These are phyloP conservation scores for Sisor rabdophorus DNA, from an alignment of 2,113 vertebrate species.

Conservation along the genomic window DNA sequence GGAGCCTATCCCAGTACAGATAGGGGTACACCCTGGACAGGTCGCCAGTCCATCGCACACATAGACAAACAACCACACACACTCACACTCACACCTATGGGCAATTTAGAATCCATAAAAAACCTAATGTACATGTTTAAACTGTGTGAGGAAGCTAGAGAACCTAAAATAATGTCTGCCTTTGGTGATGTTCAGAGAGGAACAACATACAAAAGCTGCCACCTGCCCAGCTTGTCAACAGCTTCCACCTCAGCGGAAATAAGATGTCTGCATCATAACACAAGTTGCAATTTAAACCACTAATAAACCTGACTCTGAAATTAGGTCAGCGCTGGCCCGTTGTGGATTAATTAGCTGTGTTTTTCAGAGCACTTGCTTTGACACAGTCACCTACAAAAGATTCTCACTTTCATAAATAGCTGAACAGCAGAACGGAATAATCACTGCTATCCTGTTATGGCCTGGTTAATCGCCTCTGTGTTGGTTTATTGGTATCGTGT, in stretches of 20 bases:
- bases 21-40: too few species aligned
- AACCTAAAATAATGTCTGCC: slow-evolving; percentile 71
- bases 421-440: not conserved
- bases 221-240: slow-evolving; percentile 50
- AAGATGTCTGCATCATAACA: slow-evolving; percentile 31
- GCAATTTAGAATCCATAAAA: too few species aligned
- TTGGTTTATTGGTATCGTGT: slow-evolving; percentile 31
- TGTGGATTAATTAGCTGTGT: slow-evolving; percentile 81
- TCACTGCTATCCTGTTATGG: slow-evolving; percentile 22
- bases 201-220: slow-evolving; percentile 28
- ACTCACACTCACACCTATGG: too few species aligned
- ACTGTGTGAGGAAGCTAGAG: too few species aligned
- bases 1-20: too few species aligned
- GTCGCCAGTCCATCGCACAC: too few species aligned
- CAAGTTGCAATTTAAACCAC: slow-evolving; percentile 3
- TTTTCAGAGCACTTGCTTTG: slow-evolving; percentile 61
- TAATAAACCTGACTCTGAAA: slow-evolving; percentile 35
- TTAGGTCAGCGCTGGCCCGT: slow-evolving; percentile 69
- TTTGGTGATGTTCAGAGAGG: slow-evolving; percentile 64
- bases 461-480: slow-evolving; percentile 30
- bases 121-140: too few species aligned
- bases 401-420: slow-evolving; percentile 29
- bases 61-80: too few species aligned
- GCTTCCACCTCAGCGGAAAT: slow-evolving; percentile 36
- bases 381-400: slow-evolving; percentile 48